Evolutionary conservation across 2,797 vertebrate species (phyloP), one percentile per base, ranked within the genome.

Genomic region (Centropyge bicolor): DNA sequence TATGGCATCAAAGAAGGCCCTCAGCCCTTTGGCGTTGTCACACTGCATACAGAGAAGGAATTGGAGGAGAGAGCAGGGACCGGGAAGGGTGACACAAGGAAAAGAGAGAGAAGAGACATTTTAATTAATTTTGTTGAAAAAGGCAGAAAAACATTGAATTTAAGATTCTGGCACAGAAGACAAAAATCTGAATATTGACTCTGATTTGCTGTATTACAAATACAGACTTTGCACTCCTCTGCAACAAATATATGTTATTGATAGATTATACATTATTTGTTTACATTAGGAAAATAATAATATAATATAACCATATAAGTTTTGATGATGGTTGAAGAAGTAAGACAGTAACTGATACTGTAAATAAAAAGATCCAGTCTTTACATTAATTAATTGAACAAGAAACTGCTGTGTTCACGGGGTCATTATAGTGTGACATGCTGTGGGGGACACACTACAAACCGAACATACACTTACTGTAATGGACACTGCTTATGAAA

Each of bases 1-100:
- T 94, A 99, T 99, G 93, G 98, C 98, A 79, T 99, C 98, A 8
- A 99, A 99, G 94, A 99, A 99, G 93, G 98, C 98, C 94, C 99
- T 96, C 92, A 99, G 93, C 85, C 98, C 98, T 91, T 99, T 99
- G 76, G 98, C 98, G 38, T 99, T 99, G 93, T 99, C 98, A 83
- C 98, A 99, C 98, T 99, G 91, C 46, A 82, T 62, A 88, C 31
- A 81, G n/a, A 82, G 60, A 75, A 38, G 78, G 54, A 69, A 17
- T 24, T 40, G 8, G 56, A 70, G 31, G 52, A 22, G 27, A 63
- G 77, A 40, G 45, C 0, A 36, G 24, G 12, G 22, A 17, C 31
- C 27, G 36, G 27, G 40, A 11, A n/a, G 6, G 27, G 51, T 8
- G 70, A 67, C 19, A 22, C n/a, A 51, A 61, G 20, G n/a, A 41